Evolutionary conservation across 2,797 vertebrate species (phyloP).

Genomic region (Lerista edwardsae): DNA sequence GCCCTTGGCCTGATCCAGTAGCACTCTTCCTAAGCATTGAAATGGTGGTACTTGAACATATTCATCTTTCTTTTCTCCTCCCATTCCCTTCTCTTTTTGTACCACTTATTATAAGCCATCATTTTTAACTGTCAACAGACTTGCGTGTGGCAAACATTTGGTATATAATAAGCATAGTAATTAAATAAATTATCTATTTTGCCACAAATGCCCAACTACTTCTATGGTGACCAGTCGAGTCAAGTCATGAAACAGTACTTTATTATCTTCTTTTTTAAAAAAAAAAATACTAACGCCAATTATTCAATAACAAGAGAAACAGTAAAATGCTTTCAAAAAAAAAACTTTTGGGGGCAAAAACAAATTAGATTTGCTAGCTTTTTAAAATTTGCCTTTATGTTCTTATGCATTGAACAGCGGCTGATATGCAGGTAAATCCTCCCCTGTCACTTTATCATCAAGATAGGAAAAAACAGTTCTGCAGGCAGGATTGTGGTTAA

Average conservation of each 20-base stretch:
- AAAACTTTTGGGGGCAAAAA: background rate
- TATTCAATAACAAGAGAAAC: background rate
- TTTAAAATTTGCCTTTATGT: background rate
- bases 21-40: too few species aligned
- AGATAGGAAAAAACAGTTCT: background rate
- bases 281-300: background rate
- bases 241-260: background rate
- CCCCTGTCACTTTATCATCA: background rate
- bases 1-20: too few species aligned
- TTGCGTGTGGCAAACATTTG: too few species aligned
- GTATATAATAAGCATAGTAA: too few species aligned
- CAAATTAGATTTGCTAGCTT: background rate
- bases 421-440: background rate
- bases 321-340: background rate
- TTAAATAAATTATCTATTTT: background rate
- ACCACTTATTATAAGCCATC: too few species aligned
- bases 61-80: too few species aligned
- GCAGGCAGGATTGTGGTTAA: background rate
- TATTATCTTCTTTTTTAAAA: background rate
- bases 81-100: too few species aligned
- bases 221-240: background rate
- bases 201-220: too few species aligned
- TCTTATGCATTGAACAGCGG: background rate
- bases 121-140: too few species aligned
- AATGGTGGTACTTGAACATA: too few species aligned